phyloP scores from a whole-genome alignment of 2,113 vertebrate species.

The Cavia porcellus region DNA sequence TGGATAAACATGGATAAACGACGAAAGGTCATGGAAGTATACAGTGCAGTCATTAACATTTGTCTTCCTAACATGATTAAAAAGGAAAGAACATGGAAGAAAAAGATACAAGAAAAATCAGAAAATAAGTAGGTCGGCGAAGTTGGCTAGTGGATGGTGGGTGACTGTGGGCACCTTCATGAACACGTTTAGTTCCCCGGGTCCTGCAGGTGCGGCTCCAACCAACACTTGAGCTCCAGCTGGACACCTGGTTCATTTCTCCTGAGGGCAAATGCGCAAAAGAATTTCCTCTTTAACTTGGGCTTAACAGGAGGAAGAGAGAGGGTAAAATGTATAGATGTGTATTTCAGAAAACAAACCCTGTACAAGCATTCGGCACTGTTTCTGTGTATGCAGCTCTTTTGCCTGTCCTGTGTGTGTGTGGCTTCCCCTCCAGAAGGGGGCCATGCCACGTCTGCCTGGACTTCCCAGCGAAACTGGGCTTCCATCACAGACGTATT shows the following conservation, averaged over 20 bases:
- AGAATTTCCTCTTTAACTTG: background rate
- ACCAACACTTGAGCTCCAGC: background rate
- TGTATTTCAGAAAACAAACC: background rate
- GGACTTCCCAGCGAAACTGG: background rate
- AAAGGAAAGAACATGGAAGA: slow-evolving; percentile 11
- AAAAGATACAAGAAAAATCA: background rate
- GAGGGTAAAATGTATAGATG: background rate
- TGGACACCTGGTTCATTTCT: background rate
- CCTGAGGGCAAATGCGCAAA: slow-evolving; percentile 13
- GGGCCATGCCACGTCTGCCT: background rate
- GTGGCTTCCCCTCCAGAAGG: background rate
- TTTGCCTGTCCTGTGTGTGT: background rate
- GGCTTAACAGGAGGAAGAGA: background rate
- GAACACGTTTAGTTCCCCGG: slow-evolving; percentile 24
- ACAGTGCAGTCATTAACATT: background rate
- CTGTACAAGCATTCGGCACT: background rate
- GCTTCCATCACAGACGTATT: background rate
- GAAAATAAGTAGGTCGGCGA: background rate
- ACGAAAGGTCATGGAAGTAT: background rate
- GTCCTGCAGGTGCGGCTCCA: slow-evolving; percentile 5
- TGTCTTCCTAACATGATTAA: background rate
- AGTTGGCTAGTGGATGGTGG: background rate
- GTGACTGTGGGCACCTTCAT: background rate
- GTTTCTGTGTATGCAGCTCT: background rate
- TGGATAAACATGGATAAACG: background rate